Evolutionary conservation across 2,113 vertebrate species (phyloP).

Genomic region (Suricata suricatta): DNA sequence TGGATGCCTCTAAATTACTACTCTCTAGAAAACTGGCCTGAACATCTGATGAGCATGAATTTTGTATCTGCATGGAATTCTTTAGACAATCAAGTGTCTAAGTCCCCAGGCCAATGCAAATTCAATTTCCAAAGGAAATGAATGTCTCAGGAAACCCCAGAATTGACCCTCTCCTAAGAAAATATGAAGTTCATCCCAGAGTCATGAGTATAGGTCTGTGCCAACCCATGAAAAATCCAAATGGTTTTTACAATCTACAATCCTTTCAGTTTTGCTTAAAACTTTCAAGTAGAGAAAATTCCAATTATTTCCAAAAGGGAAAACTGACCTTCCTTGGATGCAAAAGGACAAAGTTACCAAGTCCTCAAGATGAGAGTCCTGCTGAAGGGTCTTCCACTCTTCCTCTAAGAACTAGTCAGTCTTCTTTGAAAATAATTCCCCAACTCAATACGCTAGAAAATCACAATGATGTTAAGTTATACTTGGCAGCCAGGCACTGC

Average conservation of each 20-base stretch:
- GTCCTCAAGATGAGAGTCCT: neutral
- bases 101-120: neutral
- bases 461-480: neutral
- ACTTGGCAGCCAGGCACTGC: neutral
- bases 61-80: neutral
- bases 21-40: constrained; percentile 12
- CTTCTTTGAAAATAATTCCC: neutral
- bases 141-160: neutral
- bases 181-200: neutral
- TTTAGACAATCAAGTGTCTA: neutral
- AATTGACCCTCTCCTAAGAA: neutral
- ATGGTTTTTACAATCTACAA: neutral
- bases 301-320: neutral
- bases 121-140: neutral
- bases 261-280: neutral
- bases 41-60: neutral
- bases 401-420: neutral
- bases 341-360: neutral
- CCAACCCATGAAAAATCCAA: neutral
- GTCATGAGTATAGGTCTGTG: neutral
- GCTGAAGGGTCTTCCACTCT: neutral
- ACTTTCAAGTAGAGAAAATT: neutral
- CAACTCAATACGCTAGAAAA: neutral
- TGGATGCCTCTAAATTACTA: constrained; percentile 26
- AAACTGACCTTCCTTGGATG: neutral